Percentiles rank a stretch among this genome's conserved stretches.
Conservation (phyloP, 1,140 invertebrate species). For the Drepana arcuata region DNA sequence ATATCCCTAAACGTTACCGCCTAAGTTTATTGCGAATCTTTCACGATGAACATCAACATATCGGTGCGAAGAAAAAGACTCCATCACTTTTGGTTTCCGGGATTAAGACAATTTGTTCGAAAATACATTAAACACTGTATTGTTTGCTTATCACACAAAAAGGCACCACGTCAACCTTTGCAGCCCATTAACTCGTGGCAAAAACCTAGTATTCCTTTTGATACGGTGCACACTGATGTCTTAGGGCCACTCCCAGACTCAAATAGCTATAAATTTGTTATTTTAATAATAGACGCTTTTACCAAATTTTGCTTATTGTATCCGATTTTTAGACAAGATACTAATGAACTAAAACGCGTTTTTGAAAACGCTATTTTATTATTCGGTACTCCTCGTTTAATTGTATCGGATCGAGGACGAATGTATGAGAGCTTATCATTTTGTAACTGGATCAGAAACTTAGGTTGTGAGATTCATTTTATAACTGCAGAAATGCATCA, state of each 20-base stretch:
- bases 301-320: not conserved
- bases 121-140: not conserved
- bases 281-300: not conserved
- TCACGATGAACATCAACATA: slow-evolving; percentile 25
- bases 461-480: slow-evolving; percentile 1
- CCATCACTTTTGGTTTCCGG: slow-evolving; percentile 9
- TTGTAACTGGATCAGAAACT: slow-evolving; percentile 6
- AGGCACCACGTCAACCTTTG: not conserved
- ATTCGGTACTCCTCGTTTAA: not conserved
- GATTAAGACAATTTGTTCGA: not conserved
- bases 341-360: not conserved
- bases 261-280: not conserved
- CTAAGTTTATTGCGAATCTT: slow-evolving; percentile 18
- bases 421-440: not conserved
- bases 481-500: slow-evolving; percentile 3
- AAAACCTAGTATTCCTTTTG: not conserved
- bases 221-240: not conserved
- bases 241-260: not conserved
- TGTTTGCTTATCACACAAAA: not conserved
- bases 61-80: slow-evolving; percentile 15
- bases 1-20: slow-evolving; percentile 7
- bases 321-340: not conserved
- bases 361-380: not conserved
- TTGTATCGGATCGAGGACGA: not conserved
- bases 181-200: not conserved